Evolutionary conservation across 2,888 invertebrate genomes (phyloP).

Genomic region (Cancer borealis): DNA sequence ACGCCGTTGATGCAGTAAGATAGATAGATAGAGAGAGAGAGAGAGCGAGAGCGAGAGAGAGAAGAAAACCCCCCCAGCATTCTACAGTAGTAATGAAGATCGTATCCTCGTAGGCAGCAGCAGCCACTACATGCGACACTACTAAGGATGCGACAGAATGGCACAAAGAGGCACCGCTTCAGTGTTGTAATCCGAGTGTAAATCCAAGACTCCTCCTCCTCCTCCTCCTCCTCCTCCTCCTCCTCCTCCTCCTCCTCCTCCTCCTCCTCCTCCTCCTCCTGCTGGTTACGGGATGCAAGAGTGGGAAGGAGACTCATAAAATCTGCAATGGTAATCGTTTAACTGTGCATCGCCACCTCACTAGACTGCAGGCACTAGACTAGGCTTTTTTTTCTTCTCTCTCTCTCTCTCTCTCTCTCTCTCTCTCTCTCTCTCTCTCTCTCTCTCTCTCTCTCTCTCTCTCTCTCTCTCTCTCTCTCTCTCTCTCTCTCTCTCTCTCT

Average conservation of each 20-base stretch:
- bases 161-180: background rate
- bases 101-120: background rate
- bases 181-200: conserved; percentile 4
- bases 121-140: background rate
- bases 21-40: background rate
- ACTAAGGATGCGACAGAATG: background rate
- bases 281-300: background rate
- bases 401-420: background rate
- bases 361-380: background rate
- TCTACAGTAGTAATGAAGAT: too few relatives aligned
- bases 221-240: conserved; percentile 20
- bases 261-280: background rate
- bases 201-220: background rate
- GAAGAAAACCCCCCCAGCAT: too few relatives aligned
- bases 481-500: background rate
- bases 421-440: conserved; percentile 15
- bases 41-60: background rate
- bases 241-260: background rate
- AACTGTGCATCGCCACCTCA: conserved; percentile 26
- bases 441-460: conserved; percentile 20
- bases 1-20: background rate
- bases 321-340: conserved; percentile 14
- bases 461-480: background rate
- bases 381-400: conserved; percentile 6
- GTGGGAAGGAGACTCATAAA: background rate